Base-by-base conservation (phyloP, 37 sponge, comb jelly and placozoan species). In the Ephydatia muelleri region DNA sequence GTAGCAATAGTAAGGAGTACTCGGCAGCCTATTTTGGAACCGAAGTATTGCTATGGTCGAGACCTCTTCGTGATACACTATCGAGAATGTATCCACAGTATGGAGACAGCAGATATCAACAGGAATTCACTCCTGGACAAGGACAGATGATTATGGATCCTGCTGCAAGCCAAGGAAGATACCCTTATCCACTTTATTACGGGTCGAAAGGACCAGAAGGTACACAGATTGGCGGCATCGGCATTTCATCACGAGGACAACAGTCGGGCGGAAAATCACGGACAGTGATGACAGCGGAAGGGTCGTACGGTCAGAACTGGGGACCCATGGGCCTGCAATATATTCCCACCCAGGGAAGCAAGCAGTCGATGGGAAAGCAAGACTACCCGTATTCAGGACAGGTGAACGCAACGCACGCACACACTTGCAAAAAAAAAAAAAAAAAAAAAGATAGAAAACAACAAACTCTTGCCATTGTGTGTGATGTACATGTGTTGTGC, bases 11-110 rank as follows among this genome's bases (percentile, higher is more conserved):
- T 67, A 67, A 48, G 36, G 37, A 65, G 31, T 43, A 43, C 43
- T 43, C 43, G 3, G 3, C 43, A 9, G 43, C 43, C 43, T 43
- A 43, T 28, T 75, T 76, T 29, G 67, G 38, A 31, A 57, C 48
- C 67, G 27, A 65, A 14, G 12, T 25, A 76, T 75, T 77, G 85
- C 77, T 78, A 85, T 85, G 85, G 77, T 67, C 77, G 49, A 77
- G 77, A 33, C 12, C 78, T 85, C 33, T 85, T 29, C 6, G 64
- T 49, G 40, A 57, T 37, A 74, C 75, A 23, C 39, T 25, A n/a
- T 38, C 36, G 71, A 77, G n/a, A 28, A 88, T 88, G 88, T 88
- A 82, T 88, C 76, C 66, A 49, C 88, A 88, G 71, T 81, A 75
- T 67, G 88, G 77, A 39, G 88, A 88, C 57, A 0, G n/a, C 31